A percentile compares a stretch with the other conserved stretches of the same genome.
These are phyloP conservation scores for Papilio polyxenes DNA, from an alignment of 1,140 invertebrate species.

Conservation along the genomic window DNA sequence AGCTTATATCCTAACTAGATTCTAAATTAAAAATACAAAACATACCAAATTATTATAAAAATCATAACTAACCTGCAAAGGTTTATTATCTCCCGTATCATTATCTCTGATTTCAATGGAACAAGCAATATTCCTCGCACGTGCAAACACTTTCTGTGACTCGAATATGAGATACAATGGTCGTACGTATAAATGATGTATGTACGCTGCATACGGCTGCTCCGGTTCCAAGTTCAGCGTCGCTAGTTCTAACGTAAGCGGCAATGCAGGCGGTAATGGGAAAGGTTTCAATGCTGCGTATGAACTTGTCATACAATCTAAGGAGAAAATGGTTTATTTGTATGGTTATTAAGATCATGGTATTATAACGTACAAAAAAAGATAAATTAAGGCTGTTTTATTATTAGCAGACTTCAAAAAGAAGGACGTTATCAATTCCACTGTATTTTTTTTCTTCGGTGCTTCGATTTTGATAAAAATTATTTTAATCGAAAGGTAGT, in stretches of 20 bases:
- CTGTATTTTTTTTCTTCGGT: no score
- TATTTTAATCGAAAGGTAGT: no score
- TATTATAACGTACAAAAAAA: slow-evolving; percentile 24
- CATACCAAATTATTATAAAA: neutral
- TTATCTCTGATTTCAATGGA: slow-evolving; percentile 91
- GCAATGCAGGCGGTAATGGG: slow-evolving; percentile 86
- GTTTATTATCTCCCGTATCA: slow-evolving; percentile 67
- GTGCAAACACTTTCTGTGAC: slow-evolving; percentile 92
- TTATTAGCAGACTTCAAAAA: neutral
- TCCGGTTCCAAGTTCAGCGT: slow-evolving; percentile 89
- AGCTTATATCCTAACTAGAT: no score
- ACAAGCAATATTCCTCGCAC: slow-evolving; percentile 95
- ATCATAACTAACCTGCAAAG: slow-evolving; percentile 58
- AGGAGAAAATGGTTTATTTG: slow-evolving; percentile 50
- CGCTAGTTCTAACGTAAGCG: slow-evolving; percentile 90
- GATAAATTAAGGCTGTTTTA: neutral
- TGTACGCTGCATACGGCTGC: slow-evolving; percentile 89
- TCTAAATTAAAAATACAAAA: neutral
- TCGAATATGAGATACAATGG: slow-evolving; percentile 93
- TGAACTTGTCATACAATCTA: slow-evolving; percentile 90
- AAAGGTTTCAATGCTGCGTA: slow-evolving; percentile 91
- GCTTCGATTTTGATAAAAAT: no score
- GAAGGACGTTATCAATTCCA: no score
- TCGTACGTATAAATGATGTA: slow-evolving; percentile 95
- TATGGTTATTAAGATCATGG: neutral